Conservation (phyloP, 2,888 invertebrate genomes). For the Lepidochrysops patricia region DNA sequence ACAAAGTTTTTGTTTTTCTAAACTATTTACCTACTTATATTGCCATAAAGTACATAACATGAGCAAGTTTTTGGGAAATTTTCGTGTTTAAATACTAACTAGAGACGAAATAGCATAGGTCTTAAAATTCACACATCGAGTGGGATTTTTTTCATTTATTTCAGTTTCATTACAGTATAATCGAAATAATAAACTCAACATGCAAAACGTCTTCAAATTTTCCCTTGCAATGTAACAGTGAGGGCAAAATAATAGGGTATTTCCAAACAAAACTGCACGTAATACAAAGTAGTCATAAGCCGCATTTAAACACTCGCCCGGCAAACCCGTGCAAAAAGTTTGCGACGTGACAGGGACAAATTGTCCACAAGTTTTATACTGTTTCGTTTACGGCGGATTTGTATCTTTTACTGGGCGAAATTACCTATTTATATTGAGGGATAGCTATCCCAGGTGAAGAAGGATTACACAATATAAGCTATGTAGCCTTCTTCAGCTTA, state of each 20-base stretch:
- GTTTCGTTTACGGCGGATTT: slow-evolving; percentile 8
- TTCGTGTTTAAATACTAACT: no score
- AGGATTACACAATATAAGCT: no score
- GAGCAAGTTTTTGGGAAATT: no score
- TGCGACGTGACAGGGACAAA: slow-evolving; percentile 12
- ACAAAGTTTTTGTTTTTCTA: no score
- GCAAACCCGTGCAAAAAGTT: slow-evolving; percentile 14
- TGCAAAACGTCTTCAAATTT: neutral
- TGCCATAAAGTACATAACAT: no score
- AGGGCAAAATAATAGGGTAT: neutral
- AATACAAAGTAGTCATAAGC: slow-evolving; percentile 9
- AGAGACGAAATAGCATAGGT: no score
- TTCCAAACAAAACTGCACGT: slow-evolving; percentile 14
- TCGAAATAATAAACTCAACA: neutral
- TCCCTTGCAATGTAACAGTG: neutral
- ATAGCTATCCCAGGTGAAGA: no score
- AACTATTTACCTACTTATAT: no score
- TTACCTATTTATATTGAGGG: neutral
- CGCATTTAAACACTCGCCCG: slow-evolving; percentile 12
- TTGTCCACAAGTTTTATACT: slow-evolving; percentile 11
- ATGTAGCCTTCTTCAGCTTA: no score
- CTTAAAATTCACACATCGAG: no score
- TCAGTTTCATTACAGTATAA: neutral
- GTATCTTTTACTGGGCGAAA: neutral
- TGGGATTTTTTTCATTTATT: no score